These are phyloP conservation scores for Diphyllodes magnificus DNA, from an alignment of 2,113 vertebrate genomes.

Conservation along the genomic window DNA sequence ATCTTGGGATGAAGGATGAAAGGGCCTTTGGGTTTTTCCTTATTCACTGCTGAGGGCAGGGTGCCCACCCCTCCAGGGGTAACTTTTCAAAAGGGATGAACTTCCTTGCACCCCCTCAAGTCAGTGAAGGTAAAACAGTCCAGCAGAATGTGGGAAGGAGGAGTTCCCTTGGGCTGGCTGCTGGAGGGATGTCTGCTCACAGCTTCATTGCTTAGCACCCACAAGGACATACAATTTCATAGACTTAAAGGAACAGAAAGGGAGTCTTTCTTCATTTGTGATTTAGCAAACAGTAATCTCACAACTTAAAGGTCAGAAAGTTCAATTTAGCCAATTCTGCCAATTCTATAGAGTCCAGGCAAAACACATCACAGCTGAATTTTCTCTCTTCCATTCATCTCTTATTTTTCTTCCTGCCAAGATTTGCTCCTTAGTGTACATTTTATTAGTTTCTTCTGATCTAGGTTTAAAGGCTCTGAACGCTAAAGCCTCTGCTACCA, in stretches of 20 bases:
- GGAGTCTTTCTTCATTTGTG: neutral
- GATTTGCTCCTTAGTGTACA: neutral
- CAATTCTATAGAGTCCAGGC: neutral
- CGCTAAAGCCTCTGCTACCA: neutral
- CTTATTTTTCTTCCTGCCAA: neutral
- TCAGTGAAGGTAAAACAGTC: neutral
- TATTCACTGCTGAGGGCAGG: neutral
- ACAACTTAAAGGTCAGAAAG: neutral
- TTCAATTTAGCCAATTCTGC: neutral
- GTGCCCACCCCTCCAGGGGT: fast-evolving
- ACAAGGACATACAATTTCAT: neutral
- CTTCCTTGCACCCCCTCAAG: neutral
- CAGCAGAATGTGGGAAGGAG: neutral
- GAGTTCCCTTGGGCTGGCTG: neutral
- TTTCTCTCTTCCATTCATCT: neutral
- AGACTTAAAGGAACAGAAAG: neutral
- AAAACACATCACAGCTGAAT: neutral
- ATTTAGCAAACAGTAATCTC: neutral
- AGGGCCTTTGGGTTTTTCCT: neutral
- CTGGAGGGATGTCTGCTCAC: neutral
- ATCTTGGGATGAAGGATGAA: neutral
- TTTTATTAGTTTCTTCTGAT: neutral
- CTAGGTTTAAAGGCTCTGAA: neutral
- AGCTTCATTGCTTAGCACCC: neutral
- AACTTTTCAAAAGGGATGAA: neutral